Evolutionary conservation across 2,113 vertebrate species (phyloP).

Genomic region (Macrotus californicus): DNA sequence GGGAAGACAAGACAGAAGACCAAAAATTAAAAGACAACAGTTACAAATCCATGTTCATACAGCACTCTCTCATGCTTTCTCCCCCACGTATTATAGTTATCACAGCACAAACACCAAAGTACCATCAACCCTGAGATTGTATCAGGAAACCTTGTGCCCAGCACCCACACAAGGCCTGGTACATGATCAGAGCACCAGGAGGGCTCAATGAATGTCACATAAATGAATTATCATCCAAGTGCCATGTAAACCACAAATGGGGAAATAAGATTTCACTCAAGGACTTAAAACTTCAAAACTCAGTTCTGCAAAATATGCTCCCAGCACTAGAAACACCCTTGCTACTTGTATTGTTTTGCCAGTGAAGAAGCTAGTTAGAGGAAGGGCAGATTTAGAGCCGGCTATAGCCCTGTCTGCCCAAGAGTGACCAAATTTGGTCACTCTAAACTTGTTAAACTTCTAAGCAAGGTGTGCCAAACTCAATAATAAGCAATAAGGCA

Average conservation of each 20-base stretch:
- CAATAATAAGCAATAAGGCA: background rate
- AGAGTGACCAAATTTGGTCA: background rate
- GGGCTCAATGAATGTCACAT: background rate
- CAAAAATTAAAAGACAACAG: background rate
- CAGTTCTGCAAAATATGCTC: background rate
- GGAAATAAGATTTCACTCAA: background rate
- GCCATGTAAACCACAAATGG: background rate
- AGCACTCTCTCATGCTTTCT: background rate
- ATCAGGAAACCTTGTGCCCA: background rate
- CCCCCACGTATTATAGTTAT: background rate
- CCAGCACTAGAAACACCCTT: fast-evolving
- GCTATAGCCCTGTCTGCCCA: background rate
- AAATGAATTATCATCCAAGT: background rate
- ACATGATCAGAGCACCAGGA: background rate
- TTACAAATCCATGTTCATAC: background rate
- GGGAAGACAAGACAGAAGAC: background rate
- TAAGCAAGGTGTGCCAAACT: background rate
- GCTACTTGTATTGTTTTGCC: too few relatives aligned
- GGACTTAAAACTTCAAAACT: background rate
- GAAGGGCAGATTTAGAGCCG: background rate
- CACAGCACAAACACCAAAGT: fast-evolving
- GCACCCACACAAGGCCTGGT: background rate
- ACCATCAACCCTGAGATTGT: background rate
- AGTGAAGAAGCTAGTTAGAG: too few relatives aligned
- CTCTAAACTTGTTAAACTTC: background rate